phyloP scores from a whole-genome alignment of 2,888 invertebrate species.

The Dexiosoma caninum region DNA sequence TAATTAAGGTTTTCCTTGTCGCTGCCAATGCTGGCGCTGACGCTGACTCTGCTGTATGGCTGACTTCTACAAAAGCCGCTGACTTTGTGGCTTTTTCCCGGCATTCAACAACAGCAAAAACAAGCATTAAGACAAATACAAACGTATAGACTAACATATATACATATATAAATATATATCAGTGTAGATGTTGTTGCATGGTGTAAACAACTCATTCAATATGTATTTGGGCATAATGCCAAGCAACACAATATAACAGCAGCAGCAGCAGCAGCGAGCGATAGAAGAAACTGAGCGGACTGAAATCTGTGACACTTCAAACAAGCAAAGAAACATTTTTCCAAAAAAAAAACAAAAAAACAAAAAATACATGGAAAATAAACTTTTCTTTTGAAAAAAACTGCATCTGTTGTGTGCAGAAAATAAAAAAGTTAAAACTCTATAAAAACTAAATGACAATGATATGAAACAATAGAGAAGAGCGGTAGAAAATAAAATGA shows the following conservation, averaged over 20 bases:
- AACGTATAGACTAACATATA: neutral
- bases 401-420: neutral
- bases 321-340: conserved; percentile 1
- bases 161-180: neutral
- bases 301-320: conserved; percentile 42
- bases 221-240: conserved; percentile 65
- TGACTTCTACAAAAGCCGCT: conserved; percentile 19
- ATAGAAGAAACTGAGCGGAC: conserved; percentile 39
- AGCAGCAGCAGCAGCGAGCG: conserved; percentile 25
- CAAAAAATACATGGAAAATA: conserved; percentile 22
- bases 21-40: neutral
- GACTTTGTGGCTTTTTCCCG: conserved; percentile 32
- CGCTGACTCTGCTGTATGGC: no score
- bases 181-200: conserved; percentile 29
- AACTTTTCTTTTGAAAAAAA: conserved; percentile 15
- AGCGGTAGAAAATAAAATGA: neutral
- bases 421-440: conserved; percentile 22
- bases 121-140: neutral
- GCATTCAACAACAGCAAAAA: conserved; percentile 31
- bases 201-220: conserved; percentile 64
- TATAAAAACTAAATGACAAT: conserved; percentile 38
- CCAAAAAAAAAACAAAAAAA: conserved; percentile 9
- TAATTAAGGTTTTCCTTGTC: conserved; percentile 49
- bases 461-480: conserved; percentile 31
- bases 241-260: conserved; percentile 33